Evolutionary conservation across 2,888 invertebrate species (phyloP), one percentile per base, ranked within the genome.

Genomic region (Rotaria macrura): DNA sequence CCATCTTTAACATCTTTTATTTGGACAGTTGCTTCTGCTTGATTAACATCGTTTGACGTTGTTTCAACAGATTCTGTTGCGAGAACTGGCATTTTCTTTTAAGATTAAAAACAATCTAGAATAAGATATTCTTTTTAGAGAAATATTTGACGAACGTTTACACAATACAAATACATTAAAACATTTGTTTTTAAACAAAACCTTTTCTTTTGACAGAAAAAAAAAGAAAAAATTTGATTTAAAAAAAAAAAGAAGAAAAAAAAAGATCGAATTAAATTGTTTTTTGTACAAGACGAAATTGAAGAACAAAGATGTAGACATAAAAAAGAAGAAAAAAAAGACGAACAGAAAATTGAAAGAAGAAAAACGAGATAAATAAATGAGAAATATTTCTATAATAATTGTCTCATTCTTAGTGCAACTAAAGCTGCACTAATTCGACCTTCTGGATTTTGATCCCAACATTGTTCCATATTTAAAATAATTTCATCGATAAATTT

Each of bases 1-100:
- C 74, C 74, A 79, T 79, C 74, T 43, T 79, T 79, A 25, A 79
- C 74, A 40, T 79, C 74, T 79, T 79, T 79, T 7, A 79, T 23
- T 9, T 79, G 40, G 25, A 79, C 74, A 25, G 6, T 10, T 65
- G 29, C 6, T 79, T 79, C 34, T 25, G 23, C 9, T 79, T n/a
- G 65, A 20, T 10, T n/a, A 34, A 34, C 5, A 65, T 43, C 43
- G 12, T 40, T 25, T 40, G 38, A 25, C 23, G 40, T 10, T 25
- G 74, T 23, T 79, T 40, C 23, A 79, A n/a, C n/a, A 43, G 74
- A 79, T 79, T 43, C 43, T 23, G 40, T 65, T 65, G 65, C 29
- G 17, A 29, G 65, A 34, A 65, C 25, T 79, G 38, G 74, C 38
- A 79, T 43, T 25, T n/a, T 72, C 6, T 20, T 20, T 72, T 20